Conservation (phyloP, 2,797 vertebrate genomes). For the Sciurus vulgaris region DNA sequence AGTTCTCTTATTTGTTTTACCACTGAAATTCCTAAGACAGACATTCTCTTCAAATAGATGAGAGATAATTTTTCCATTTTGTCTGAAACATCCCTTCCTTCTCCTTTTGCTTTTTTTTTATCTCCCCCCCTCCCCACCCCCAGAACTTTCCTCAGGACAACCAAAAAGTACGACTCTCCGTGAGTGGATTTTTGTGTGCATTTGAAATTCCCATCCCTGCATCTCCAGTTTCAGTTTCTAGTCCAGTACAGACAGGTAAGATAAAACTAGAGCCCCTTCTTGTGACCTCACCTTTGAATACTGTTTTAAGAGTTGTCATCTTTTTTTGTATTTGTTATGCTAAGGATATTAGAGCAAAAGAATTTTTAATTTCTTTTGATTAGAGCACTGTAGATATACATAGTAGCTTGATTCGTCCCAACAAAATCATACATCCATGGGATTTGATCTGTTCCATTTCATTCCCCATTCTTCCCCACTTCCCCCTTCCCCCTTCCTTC, state of each 20-base stretch:
- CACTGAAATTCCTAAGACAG: neutral
- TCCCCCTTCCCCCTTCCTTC: too few relatives aligned
- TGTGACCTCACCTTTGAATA: conserved; percentile 36
- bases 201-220: conserved; percentile 97
- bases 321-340: neutral
- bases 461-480: too few relatives aligned
- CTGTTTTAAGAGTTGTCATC: neutral
- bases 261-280: neutral
- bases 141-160: conserved; percentile 99
- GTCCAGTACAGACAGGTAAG: conserved; percentile 93
- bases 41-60: conserved; percentile 27
- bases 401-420: too few relatives aligned
- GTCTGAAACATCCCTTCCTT: neutral
- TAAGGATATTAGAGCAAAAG: conserved; percentile 13
- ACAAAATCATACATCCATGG: too few relatives aligned
- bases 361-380: neutral
- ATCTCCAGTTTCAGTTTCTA: conserved; percentile 93
- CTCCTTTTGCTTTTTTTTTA: neutral
- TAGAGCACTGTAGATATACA: too few relatives aligned
- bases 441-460: too few relatives aligned
- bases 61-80: conserved; percentile 59
- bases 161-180: conserved; percentile 97
- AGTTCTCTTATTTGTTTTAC: conserved; percentile 35
- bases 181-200: conserved; percentile 96
- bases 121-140: neutral